Evolutionary conservation across 2,888 invertebrate species (phyloP), one percentile per base, ranked within the genome.

Genomic region (Acanthoscelides obtectus): DNA sequence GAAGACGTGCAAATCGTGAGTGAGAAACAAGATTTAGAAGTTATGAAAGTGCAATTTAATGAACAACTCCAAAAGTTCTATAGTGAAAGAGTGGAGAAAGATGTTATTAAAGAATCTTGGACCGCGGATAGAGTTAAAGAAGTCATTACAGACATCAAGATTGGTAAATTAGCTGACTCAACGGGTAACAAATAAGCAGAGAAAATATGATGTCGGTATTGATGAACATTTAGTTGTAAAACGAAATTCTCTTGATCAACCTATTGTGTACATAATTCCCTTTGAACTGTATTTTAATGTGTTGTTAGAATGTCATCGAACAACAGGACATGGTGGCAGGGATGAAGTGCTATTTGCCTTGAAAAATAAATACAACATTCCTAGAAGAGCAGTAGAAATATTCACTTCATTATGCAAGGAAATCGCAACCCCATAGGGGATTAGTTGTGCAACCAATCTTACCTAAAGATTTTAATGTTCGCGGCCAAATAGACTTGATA

Each of bases 401-500:
- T 66, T 66, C 20, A n/a, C 6, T 6, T n/a, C 12, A 66, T 20
- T 6, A 20, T n/a, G 66, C 66, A 66, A 20, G 66, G 12, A 17
- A n/a, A 6, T 8, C 20, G 65, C 5, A 5, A 4, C 21, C 21
- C 2, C 2, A 12, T 6, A 67, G 20, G 20, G 67, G 67, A 6
- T 4, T 67, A 4, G 4, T 67, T 12, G 21, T 67, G 4, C 22
- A 20, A 2, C 67, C 20, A 67, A 67, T 67, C 20, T 4, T 67
- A 12, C 20, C 22, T 12, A 67, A 20, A 4, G 67, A 67, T 12
- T 67, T 67, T 22, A 67, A 67, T 67, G 3, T 6, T 70, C 68
- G 72, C 20, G 70, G 70, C 20, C 72, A 73, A 69, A 70, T 72
- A 19, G 72, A 75, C 70, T 68, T 73, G 25, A 71, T 75, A 22